Conservation (phyloP, 2,797 vertebrate genomes). For the Podargus strigoides region DNA sequence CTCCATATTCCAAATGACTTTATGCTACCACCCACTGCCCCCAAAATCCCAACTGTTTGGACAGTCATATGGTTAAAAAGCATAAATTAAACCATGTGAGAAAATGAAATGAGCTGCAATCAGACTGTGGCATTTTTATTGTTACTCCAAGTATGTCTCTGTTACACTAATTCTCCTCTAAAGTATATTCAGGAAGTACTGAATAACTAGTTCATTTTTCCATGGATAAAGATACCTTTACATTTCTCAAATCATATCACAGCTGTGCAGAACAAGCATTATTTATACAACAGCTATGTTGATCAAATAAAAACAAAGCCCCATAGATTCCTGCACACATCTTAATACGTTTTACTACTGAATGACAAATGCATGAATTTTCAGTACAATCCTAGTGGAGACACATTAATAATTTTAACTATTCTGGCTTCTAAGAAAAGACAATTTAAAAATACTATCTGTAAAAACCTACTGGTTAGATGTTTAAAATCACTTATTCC, state of each 20-base stretch:
- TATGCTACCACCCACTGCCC: background rate
- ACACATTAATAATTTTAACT: background rate
- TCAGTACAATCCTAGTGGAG: background rate
- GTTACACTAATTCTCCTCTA: background rate
- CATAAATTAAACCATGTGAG: background rate
- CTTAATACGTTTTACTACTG: background rate
- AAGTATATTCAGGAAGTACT: background rate
- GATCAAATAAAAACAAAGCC: background rate
- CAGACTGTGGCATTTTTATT: background rate
- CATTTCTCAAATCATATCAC: constrained; percentile 10
- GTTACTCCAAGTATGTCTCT: background rate
- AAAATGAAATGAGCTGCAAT: background rate
- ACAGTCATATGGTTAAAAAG: background rate
- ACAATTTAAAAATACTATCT: background rate
- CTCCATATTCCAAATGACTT: background rate
- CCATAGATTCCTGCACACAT: background rate
- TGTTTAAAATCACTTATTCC: background rate
- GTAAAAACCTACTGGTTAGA: background rate
- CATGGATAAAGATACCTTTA: background rate
- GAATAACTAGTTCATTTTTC: background rate
- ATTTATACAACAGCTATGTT: background rate
- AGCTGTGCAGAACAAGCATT: constrained; percentile 15
- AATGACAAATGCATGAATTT: background rate
- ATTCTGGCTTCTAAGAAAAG: background rate
- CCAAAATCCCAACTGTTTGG: background rate